Evolutionary conservation across 1,140 invertebrate species (phyloP).

Genomic region (Glomeris maerens): DNA sequence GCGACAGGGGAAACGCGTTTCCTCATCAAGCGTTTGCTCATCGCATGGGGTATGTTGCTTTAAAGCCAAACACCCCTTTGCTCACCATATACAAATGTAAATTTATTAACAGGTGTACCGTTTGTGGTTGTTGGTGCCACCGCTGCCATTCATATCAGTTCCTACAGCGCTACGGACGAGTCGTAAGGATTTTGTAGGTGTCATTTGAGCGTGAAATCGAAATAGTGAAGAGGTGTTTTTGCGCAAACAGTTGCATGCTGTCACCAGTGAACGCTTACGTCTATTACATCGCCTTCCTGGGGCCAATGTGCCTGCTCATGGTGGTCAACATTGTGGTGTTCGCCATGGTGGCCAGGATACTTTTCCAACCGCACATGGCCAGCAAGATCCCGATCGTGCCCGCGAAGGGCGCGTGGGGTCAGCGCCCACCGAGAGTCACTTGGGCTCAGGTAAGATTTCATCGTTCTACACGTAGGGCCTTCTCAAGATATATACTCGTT

Average conservation of each 20-base stretch:
- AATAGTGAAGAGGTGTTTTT: background rate
- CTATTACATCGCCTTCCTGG: slow-evolving; percentile 32
- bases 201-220: no score
- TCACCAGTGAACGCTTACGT: slow-evolving; percentile 26
- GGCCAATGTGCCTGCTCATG: slow-evolving; percentile 35
- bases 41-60: slow-evolving; percentile 37
- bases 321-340: slow-evolving; percentile 36
- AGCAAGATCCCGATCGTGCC: no score
- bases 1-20: slow-evolving; percentile 35
- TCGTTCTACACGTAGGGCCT: slow-evolving; percentile 11
- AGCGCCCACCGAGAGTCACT: slow-evolving; percentile 3
- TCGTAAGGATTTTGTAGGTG: no score
- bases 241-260: slow-evolving; percentile 27
- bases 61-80: background rate
- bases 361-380: slow-evolving; percentile 35
- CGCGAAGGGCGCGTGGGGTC: slow-evolving; percentile 20
- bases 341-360: slow-evolving; percentile 33
- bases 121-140: slow-evolving; percentile 28
- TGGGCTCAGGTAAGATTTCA: slow-evolving; percentile 13
- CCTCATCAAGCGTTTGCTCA: slow-evolving; percentile 36
- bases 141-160: slow-evolving; percentile 24
- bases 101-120: slow-evolving; percentile 32
- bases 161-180: slow-evolving; percentile 24
- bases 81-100: no score
- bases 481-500: slow-evolving; percentile 4